Evolutionary conservation across 37 sponge, comb jelly and placozoan genomes (phyloP).

Genomic region (Cladorhizidae sp.): DNA sequence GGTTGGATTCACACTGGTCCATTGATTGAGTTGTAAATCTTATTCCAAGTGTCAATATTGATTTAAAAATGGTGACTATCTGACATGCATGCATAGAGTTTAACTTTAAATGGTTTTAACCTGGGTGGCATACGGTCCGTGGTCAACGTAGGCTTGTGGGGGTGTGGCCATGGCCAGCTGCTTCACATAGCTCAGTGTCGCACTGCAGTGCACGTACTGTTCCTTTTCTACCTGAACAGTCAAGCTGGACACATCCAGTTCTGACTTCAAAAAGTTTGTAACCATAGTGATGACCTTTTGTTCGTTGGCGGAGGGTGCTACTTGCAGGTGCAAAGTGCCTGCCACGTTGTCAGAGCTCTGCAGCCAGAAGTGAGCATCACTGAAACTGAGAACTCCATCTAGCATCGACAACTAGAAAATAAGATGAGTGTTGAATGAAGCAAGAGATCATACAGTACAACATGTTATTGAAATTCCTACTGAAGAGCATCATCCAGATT

Average conservation of each 20-base stretch:
- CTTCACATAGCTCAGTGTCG: slow-evolving; percentile 32
- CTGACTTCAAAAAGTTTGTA: slow-evolving; percentile 66
- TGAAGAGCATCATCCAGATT: too few relatives aligned
- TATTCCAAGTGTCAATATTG: too few relatives aligned
- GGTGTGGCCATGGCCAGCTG: slow-evolving; percentile 47
- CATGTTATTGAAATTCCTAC: too few relatives aligned
- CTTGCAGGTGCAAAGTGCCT: slow-evolving; percentile 85
- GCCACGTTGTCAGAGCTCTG: slow-evolving; percentile 62
- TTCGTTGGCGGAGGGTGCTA: slow-evolving; percentile 80
- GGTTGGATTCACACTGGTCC: too few relatives aligned
- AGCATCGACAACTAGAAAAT: slow-evolving; percentile 63
- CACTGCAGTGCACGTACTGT: slow-evolving; percentile 36
- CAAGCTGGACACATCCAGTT: slow-evolving; percentile 62
- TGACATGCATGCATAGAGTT: too few relatives aligned
- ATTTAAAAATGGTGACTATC: too few relatives aligned
- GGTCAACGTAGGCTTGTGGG: slow-evolving; percentile 84
- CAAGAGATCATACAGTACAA: neutral
- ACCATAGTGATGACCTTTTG: slow-evolving; percentile 81
- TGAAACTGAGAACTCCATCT: slow-evolving; percentile 79
- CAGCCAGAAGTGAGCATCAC: slow-evolving; percentile 92
- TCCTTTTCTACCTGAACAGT: slow-evolving; percentile 96
- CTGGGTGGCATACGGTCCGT: slow-evolving; percentile 74
- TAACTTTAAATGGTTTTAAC: slow-evolving; percentile 23
- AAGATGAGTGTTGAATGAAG: too few relatives aligned
- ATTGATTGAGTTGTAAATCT: too few relatives aligned